Conservation (phyloP, 2,888 invertebrate genomes). For the Andricus curvator region DNA sequence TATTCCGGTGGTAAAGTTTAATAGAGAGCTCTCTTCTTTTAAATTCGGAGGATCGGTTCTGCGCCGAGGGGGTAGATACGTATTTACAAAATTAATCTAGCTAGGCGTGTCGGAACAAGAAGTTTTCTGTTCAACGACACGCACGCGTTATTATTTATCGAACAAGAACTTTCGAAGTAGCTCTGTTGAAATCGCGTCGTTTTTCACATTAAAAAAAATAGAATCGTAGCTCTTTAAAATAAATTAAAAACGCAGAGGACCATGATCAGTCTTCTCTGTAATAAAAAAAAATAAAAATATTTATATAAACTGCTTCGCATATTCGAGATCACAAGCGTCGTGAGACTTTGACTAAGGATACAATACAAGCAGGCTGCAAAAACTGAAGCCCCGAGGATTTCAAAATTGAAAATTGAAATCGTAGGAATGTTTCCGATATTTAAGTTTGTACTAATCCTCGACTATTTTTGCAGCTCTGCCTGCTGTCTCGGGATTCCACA, state of each 20-base stretch:
- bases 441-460: slow-evolving; percentile 17
- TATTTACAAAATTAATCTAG: slow-evolving; percentile 39
- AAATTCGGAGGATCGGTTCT: slow-evolving; percentile 19
- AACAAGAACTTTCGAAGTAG: slow-evolving; percentile 19
- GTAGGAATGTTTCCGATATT: slow-evolving; percentile 20
- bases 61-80: slow-evolving; percentile 13
- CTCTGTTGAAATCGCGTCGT: slow-evolving; percentile 23
- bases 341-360: slow-evolving; percentile 40
- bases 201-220: slow-evolving; percentile 12
- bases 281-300: slow-evolving; percentile 13
- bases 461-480: slow-evolving; percentile 17
- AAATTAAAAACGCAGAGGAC: slow-evolving; percentile 40
- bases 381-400: slow-evolving; percentile 7
- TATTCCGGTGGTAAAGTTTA: slow-evolving; percentile 29
- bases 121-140: slow-evolving; percentile 9
- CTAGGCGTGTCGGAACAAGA: slow-evolving; percentile 25
- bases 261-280: slow-evolving; percentile 29
- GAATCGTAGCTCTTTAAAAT: slow-evolving; percentile 36
- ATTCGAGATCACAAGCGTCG: slow-evolving; percentile 36
- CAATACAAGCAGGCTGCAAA: slow-evolving; percentile 15
- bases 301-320: slow-evolving; percentile 16
- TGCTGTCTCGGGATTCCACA: slow-evolving; percentile 12
- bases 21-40: slow-evolving; percentile 34
- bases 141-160: slow-evolving; percentile 36
- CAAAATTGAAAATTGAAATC: slow-evolving; percentile 13